Evolutionary conservation across 2,888 invertebrate species (phyloP).

Genomic region (Nomada hirtipes): DNA sequence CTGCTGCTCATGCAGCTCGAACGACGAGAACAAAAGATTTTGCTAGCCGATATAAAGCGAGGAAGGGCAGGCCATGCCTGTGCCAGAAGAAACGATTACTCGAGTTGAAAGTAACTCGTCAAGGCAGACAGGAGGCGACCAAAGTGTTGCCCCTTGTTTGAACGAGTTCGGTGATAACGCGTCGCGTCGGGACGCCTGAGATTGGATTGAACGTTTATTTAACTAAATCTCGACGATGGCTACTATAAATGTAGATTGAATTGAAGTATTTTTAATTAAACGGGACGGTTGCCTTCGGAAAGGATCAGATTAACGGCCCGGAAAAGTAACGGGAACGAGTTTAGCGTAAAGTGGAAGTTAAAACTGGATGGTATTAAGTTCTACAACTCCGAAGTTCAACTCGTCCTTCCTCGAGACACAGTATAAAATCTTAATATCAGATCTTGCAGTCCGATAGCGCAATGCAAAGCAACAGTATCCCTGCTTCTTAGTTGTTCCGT

Average conservation of each 20-base stretch:
- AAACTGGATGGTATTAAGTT: neutral
- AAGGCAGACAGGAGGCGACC: constrained; percentile 2
- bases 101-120: constrained; percentile 17
- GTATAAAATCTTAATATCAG: too few species aligned
- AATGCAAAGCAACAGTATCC: too few species aligned
- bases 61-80: neutral
- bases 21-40: neutral
- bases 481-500: too few species aligned
- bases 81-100: constrained; percentile 13
- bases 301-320: constrained; percentile 2
- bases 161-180: neutral
- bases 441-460: too few species aligned
- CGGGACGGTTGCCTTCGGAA: neutral
- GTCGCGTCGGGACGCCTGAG: constrained; percentile 7
- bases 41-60: neutral
- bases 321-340: neutral
- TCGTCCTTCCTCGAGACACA: neutral
- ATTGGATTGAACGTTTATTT: constrained; percentile 18
- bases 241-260: constrained; percentile 1
- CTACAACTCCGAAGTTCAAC: neutral
- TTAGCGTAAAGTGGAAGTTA: neutral
- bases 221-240: neutral
- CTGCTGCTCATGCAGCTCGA: neutral
- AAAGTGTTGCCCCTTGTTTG: neutral
- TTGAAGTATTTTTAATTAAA: constrained; percentile 1